These are phyloP conservation scores for Taenaris catops DNA, from an alignment of 2,888 invertebrate genomes.

Conservation along the genomic window DNA sequence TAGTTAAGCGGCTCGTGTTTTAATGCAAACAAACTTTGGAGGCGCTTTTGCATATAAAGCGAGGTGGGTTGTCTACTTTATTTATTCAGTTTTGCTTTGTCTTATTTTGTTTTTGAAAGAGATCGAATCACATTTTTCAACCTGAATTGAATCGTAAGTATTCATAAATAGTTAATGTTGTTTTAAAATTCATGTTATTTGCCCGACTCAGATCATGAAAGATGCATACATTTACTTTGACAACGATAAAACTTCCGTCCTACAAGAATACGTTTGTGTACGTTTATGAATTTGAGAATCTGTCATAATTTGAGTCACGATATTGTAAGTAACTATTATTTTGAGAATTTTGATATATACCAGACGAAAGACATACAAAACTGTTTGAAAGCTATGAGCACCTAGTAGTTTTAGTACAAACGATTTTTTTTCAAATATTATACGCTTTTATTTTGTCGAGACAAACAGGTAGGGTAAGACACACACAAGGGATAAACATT, in stretches of 20 bases:
- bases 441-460: conserved; percentile 69
- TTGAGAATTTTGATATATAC: conserved; percentile 38
- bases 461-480: conserved; percentile 85
- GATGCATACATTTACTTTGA: conserved; percentile 26
- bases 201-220: conserved; percentile 62
- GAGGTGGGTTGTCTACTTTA: conserved; percentile 79
- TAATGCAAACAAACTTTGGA: conserved; percentile 80
- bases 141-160: conserved; percentile 19
- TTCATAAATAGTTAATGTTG: conserved; percentile 27
- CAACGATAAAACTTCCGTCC: too few relatives aligned
- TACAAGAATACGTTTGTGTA: too few relatives aligned
- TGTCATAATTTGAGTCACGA: conserved; percentile 64
- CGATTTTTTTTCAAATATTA: conserved; percentile 33
- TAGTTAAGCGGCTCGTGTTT: conserved; percentile 80
- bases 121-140: conserved; percentile 29
- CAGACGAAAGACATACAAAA: conserved; percentile 70
- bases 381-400: conserved; percentile 70
- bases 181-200: conserved; percentile 10
- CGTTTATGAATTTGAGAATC: conserved; percentile 31
- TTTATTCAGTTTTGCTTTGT: conserved; percentile 75
- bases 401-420: conserved; percentile 49
- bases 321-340: too few relatives aligned
- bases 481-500: conserved; percentile 94
- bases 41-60: conserved; percentile 80
- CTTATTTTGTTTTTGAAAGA: conserved; percentile 52